Conservation (phyloP, 2,797 vertebrate species). For the Megaceryle alcyon region DNA sequence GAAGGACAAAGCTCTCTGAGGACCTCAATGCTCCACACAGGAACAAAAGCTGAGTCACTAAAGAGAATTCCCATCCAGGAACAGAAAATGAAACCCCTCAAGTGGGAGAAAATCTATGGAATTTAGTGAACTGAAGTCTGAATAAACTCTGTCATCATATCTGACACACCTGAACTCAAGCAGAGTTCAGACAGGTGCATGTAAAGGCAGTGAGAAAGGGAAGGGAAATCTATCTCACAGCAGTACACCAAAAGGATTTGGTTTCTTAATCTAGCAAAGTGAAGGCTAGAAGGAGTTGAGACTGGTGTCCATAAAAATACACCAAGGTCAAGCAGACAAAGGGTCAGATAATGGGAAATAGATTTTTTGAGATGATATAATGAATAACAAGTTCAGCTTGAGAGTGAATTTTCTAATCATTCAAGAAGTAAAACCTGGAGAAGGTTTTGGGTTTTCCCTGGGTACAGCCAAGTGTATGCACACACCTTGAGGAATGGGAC, state of each 20-base stretch:
- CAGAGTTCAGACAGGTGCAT: background rate
- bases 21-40: background rate
- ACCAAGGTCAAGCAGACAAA: background rate
- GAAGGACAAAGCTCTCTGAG: background rate
- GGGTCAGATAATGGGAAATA: background rate
- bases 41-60: background rate
- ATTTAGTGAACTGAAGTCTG: background rate
- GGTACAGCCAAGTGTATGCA: accelerated
- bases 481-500: accelerated
- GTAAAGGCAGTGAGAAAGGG: background rate
- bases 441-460: background rate
- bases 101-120: background rate
- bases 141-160: background rate
- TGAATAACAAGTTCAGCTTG: background rate
- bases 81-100: background rate
- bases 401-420: background rate
- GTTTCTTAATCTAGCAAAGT: background rate
- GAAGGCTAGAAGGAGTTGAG: background rate
- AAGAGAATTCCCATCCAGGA: background rate
- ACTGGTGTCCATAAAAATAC: background rate
- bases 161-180: background rate
- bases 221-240: background rate
- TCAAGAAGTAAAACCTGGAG: background rate
- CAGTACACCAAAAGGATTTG: background rate
- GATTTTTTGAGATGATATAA: background rate